Conservation (phyloP, 2,113 vertebrate genomes). For the Tyto alba region DNA sequence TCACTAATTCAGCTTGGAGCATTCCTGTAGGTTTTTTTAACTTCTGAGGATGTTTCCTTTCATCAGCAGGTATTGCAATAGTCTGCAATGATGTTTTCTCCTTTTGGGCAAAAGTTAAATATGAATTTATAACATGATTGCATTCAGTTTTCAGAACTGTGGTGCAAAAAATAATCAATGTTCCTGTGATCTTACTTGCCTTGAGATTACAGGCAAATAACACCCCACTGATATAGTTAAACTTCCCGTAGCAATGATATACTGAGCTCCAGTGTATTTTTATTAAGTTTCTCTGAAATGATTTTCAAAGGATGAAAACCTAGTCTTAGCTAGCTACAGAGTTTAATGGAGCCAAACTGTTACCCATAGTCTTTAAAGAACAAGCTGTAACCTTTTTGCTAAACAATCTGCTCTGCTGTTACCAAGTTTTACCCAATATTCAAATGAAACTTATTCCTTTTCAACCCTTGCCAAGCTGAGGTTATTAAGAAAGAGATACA, state of each 20-base stretch:
- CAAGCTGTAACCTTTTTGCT: slow-evolving; percentile 23
- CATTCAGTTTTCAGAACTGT: background rate
- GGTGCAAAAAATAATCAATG: background rate
- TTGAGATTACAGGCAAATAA: background rate
- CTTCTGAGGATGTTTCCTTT: background rate
- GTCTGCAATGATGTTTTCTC: background rate
- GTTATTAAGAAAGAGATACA: slow-evolving; percentile 67
- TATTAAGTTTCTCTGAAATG: background rate
- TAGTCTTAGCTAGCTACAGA: background rate
- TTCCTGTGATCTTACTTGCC: background rate
- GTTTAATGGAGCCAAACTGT: background rate
- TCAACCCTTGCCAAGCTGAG: slow-evolving; percentile 58
- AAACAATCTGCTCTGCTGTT: slow-evolving; percentile 41
- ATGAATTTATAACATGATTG: background rate
- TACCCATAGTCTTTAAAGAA: slow-evolving; percentile 16
- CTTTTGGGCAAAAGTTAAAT: background rate
- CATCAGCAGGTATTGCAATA: background rate
- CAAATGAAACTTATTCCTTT: slow-evolving; percentile 49
- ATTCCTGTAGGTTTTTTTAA: background rate
- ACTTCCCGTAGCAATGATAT: background rate
- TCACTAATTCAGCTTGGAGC: background rate
- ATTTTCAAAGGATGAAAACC: slow-evolving; percentile 1
- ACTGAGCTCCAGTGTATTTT: background rate
- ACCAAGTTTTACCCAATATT: slow-evolving; percentile 53
- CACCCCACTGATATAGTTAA: background rate